Evolutionary conservation across 2,888 invertebrate genomes (phyloP).

Genomic region (Siphlonurus alternatus): DNA sequence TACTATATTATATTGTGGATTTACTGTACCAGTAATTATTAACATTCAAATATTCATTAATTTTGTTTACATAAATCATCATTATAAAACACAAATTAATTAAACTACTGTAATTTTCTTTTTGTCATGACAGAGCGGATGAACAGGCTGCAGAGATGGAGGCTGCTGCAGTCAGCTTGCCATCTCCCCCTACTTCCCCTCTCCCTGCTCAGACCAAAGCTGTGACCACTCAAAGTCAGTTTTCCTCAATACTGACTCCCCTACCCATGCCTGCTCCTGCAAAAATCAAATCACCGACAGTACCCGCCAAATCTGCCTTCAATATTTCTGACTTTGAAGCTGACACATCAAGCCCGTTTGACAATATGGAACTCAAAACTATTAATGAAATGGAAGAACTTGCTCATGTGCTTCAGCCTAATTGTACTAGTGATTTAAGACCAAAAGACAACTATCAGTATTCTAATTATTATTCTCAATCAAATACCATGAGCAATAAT

Average conservation of each 20-base stretch:
- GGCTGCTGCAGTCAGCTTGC: neutral
- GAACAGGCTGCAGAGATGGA: neutral
- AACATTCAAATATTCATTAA: too few relatives aligned
- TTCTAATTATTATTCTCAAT: neutral
- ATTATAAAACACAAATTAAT: too few relatives aligned
- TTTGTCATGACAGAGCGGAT: neutral
- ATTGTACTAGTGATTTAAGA: neutral
- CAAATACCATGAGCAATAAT: neutral
- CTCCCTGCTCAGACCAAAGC: neutral
- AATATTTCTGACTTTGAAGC: constrained; percentile 69
- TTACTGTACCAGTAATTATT: too few relatives aligned
- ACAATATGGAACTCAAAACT: constrained; percentile 80
- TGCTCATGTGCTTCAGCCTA: constrained; percentile 46
- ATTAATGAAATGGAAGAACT: constrained; percentile 84
- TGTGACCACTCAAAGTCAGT: neutral
- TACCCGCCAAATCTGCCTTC: neutral
- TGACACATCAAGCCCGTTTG: constrained; percentile 84
- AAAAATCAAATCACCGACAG: neutral
- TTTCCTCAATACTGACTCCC: neutral
- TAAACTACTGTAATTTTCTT: too few relatives aligned
- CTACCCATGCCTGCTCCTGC: neutral
- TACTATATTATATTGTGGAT: too few relatives aligned
- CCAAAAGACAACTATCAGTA: neutral
- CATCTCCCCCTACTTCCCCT: neutral
- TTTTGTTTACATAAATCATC: too few relatives aligned